These are phyloP conservation scores for Agrochola lychnidis DNA, from an alignment of 2,888 invertebrate species.

Conservation along the genomic window DNA sequence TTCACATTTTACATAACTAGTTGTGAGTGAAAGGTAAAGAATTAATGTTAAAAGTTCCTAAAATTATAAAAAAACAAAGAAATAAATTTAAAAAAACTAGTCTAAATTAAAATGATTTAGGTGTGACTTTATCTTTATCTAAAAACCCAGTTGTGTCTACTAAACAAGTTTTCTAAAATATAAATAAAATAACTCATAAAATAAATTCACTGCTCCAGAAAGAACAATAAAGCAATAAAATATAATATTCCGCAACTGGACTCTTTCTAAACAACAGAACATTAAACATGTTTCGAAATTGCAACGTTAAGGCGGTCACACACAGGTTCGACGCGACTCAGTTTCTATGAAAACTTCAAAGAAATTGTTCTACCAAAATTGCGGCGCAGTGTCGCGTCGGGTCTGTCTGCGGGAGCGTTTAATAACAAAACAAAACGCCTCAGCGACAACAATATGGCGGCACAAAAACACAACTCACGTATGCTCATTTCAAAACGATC, in stretches of 20 bases:
- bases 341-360: neutral
- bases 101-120: conserved; percentile 6
- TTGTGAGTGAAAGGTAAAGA: neutral
- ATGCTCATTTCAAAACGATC: conserved; percentile 74
- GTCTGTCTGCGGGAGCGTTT: neutral
- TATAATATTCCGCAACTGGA: conserved; percentile 17
- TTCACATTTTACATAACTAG: too few relatives aligned
- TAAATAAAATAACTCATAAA: conserved; percentile 16
- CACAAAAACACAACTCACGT: conserved; percentile 64
- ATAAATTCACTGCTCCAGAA: conserved; percentile 23
- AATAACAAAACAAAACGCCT: conserved; percentile 61
- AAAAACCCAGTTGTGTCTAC: neutral
- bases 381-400: neutral
- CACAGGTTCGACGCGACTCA: neutral
- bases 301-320: conserved; percentile 26
- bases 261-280: conserved; percentile 25
- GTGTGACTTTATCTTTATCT: neutral
- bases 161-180: conserved; percentile 15
- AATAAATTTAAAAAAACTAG: too few relatives aligned
- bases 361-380: neutral
- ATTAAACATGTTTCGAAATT: conserved; percentile 52
- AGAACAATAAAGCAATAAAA: conserved; percentile 21
- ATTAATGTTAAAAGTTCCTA: neutral
- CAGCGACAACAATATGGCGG: conserved; percentile 58
- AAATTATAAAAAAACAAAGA: neutral